Percentiles rank a stretch among this genome's conserved stretches.
Evolutionary conservation across 2,797 vertebrate genomes (phyloP).

Genomic region (Onychomys leucogaster): DNA sequence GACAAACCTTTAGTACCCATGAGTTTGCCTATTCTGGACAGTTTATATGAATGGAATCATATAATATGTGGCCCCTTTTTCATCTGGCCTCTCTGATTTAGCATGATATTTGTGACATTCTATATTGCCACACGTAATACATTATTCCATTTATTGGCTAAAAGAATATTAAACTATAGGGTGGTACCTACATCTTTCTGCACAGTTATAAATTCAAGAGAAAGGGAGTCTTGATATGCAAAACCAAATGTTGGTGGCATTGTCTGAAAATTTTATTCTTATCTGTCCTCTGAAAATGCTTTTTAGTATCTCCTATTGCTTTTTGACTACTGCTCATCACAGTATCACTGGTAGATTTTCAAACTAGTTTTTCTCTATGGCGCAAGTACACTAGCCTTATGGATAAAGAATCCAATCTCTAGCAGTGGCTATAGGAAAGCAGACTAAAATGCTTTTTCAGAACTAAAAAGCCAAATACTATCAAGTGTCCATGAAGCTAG

Average conservation of each 20-base stretch:
- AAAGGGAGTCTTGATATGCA: constrained; percentile 30
- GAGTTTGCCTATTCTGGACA: constrained; percentile 16
- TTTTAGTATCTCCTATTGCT: background rate
- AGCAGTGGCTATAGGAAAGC: constrained; percentile 32
- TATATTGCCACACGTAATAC: background rate
- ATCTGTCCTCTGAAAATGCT: constrained; percentile 48
- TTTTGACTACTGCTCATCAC: constrained; percentile 55
- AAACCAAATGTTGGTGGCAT: background rate
- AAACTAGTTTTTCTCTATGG: constrained; percentile 42
- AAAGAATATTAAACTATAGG: constrained; percentile 42
- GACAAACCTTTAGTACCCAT: background rate
- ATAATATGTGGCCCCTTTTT: background rate
- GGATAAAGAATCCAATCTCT: constrained; percentile 44
- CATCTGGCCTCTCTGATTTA: constrained; percentile 30
- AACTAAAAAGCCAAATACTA: constrained; percentile 23
- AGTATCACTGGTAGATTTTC: background rate
- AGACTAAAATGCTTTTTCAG: constrained; percentile 1
- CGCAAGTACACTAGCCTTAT: background rate
- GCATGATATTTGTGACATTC: constrained; percentile 38
- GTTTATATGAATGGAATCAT: background rate
- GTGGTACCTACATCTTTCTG: constrained; percentile 24
- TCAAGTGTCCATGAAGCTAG: background rate
- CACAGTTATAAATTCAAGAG: constrained; percentile 40
- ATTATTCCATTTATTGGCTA: background rate
- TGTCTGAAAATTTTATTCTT: constrained; percentile 52